These are phyloP conservation scores for Distichodus sexfasciatus DNA, from an alignment of 2,797 vertebrate species.

Conservation along the genomic window DNA sequence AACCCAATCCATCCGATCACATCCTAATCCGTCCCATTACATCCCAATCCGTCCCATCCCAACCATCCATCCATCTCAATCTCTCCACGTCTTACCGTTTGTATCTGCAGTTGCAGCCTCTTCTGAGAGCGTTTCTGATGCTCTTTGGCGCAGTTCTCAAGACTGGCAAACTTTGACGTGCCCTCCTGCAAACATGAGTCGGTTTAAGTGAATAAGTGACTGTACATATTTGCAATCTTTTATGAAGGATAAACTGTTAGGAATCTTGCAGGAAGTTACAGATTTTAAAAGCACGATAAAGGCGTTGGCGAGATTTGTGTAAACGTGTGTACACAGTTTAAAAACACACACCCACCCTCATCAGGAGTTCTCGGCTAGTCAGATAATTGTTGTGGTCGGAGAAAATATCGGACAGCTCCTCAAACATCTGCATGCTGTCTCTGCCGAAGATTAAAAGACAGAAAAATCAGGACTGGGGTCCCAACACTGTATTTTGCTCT, in stretches of 20 bases:
- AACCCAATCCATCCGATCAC: too few relatives aligned
- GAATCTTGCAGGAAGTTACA: background rate
- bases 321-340: background rate
- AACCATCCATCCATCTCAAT: background rate
- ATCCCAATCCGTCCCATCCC: background rate
- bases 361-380: constrained; percentile 90
- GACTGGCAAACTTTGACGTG: constrained; percentile 93
- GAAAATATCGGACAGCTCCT: constrained; percentile 94
- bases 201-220: too few relatives aligned
- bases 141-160: constrained; percentile 90
- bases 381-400: constrained; percentile 93
- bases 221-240: background rate
- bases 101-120: constrained; percentile 88
- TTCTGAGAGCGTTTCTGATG: constrained; percentile 93
- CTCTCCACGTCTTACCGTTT: constrained; percentile 74
- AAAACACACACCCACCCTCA: constrained; percentile 83
- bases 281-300: too few relatives aligned
- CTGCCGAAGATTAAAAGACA: constrained; percentile 57
- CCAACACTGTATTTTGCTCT: background rate
- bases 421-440: constrained; percentile 87
- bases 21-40: too few relatives aligned
- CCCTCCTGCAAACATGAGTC: constrained; percentile 78
- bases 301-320: background rate
- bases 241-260: background rate
- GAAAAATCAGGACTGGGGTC: background rate